These are phyloP conservation scores for Drosophila paracracens DNA, from an alignment of 2,888 invertebrate species.

Conservation along the genomic window DNA sequence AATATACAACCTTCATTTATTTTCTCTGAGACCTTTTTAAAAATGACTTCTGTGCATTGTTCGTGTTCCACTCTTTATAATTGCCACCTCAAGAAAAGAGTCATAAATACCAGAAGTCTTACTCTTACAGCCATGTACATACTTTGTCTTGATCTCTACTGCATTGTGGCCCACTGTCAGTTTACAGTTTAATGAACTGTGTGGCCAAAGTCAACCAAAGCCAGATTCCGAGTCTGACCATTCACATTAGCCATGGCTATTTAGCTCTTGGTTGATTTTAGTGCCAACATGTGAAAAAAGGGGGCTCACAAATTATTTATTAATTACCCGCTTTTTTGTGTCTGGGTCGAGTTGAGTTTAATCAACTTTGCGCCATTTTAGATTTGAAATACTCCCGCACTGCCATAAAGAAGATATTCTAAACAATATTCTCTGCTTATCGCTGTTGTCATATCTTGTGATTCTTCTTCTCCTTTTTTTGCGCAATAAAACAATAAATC, in stretches of 20 bases:
- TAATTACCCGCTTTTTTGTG: constrained; percentile 61
- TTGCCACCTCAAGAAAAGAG: constrained; percentile 37
- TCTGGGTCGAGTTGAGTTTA: constrained; percentile 14
- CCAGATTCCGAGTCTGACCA: constrained; percentile 7
- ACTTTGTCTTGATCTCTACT: background rate
- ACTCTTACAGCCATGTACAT: constrained; percentile 1
- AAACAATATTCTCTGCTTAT: constrained; percentile 58
- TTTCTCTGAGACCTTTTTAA: background rate
- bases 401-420: constrained; percentile 18
- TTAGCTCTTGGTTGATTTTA: constrained; percentile 60
- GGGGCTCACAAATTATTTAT: constrained; percentile 74
- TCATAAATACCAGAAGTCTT: constrained; percentile 44
- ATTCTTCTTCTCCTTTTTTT: constrained; percentile 42
- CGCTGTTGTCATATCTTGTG: constrained; percentile 55
- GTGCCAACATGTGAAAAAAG: constrained; percentile 60
- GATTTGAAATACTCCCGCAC: constrained; percentile 38
- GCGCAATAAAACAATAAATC: constrained; percentile 77
- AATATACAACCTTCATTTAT: background rate
- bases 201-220: constrained; percentile 5
- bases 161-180: constrained; percentile 21
- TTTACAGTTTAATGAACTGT: constrained; percentile 69
- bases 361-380: constrained; percentile 31
- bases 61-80: constrained; percentile 11
- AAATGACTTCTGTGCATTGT: constrained; percentile 43
- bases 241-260: constrained; percentile 66